Evolutionary conservation across 1,140 invertebrate genomes (phyloP).

Genomic region (Sitobion miscanthi): DNA sequence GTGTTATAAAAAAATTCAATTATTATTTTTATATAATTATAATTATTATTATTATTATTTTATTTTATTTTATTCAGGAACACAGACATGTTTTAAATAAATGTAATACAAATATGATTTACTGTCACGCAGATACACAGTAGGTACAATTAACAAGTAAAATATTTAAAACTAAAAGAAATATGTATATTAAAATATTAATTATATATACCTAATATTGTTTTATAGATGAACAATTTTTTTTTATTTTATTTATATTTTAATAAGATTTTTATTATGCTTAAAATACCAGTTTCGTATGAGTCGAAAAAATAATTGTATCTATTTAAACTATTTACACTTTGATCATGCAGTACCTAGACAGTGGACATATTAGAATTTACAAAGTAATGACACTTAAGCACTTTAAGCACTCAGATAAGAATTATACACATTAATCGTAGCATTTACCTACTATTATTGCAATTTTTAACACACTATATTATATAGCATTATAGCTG

Average conservation of each 20-base stretch:
- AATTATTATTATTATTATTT: too few relatives aligned
- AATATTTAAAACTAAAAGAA: neutral
- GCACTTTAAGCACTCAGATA: neutral
- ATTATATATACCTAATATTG: neutral
- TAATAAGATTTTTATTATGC: too few relatives aligned
- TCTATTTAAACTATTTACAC: too few relatives aligned
- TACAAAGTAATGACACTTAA: neutral
- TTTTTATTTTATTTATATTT: too few relatives aligned
- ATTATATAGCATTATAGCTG: neutral
- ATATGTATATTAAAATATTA: too few relatives aligned
- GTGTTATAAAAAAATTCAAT: neutral
- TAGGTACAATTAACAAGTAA: neutral
- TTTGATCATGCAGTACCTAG: neutral
- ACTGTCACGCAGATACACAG: neutral
- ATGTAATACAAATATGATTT: neutral
- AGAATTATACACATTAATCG: neutral
- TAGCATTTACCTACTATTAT: neutral
- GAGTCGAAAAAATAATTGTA: too few relatives aligned
- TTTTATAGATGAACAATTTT: neutral
- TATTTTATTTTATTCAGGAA: neutral
- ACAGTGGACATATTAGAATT: neutral
- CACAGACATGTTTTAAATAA: neutral
- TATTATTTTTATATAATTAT: too few relatives aligned
- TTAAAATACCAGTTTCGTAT: too few relatives aligned
- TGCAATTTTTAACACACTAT: neutral